Evolutionary conservation across 2,888 invertebrate genomes (phyloP), one percentile per base, ranked within the genome.

Genomic region (Lymantria monacha): DNA sequence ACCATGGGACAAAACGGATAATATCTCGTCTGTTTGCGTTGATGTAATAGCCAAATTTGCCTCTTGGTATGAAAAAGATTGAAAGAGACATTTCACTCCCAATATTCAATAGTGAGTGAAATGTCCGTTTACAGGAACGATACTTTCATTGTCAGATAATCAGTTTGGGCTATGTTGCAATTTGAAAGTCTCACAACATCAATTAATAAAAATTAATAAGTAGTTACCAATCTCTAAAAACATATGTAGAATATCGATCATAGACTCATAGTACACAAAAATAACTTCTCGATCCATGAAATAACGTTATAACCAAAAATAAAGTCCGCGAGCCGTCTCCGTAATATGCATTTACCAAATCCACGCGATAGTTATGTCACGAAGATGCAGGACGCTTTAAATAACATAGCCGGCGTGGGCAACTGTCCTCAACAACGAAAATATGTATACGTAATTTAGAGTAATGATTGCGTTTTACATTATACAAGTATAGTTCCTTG

Each of bases 361-460:
- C 55, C 47, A 58, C 54, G 49, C 22, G 45, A 42, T 47, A 42
- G 69, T 79, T 81, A 79, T 79, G 75, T 81, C 79, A 80, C 53
- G 42, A 55, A 64, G 66, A 75, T 81, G 79, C 76, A 79, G 50
- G 69, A 55, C 56, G 46, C 81, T 79, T 83, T 67, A 72, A 73
- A 71, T 83, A 82, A 57, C 59, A 44, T 62, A 71, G 72, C 67
- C 71, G 58, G 71, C 71, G 74, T 72, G 73, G 72, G 75, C 62
- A 63, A 11, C 58, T 52, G 49, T 51, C 57, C 61, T 62, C 63
- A 71, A 73, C 66, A 57, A 68, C 66, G 53, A 66, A 76, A 75
- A 71, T 76, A 48, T 48, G 15, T 42, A 50, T 67, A 61, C 63
- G 60, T 60, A 63, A 60, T 48, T 50, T 51, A 33, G 46, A 47